Evolutionary conservation across 2,797 vertebrate species (phyloP).

Genomic region (Megaceryle alcyon): DNA sequence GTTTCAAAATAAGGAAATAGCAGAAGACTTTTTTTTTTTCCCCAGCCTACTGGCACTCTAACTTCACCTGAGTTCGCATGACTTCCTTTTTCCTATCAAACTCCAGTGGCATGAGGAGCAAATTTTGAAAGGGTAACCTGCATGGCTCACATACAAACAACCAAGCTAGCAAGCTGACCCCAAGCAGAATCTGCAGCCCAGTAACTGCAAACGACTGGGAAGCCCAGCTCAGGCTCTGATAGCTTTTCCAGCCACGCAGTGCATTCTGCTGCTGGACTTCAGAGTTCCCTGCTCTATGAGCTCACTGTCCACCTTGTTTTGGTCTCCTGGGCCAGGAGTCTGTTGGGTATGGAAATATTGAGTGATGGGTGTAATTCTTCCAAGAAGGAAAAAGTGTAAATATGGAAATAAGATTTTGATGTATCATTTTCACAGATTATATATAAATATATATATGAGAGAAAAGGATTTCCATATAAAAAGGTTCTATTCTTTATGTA

Average conservation of each 20-base stretch:
- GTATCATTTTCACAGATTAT: slow-evolving; percentile 82
- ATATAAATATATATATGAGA: slow-evolving; percentile 65
- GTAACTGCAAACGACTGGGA: neutral
- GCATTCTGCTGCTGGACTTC: neutral
- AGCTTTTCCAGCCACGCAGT: neutral
- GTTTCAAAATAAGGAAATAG: slow-evolving; percentile 67
- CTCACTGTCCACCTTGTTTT: neutral
- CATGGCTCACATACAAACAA: slow-evolving; percentile 86
- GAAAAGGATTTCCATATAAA: slow-evolving; percentile 72
- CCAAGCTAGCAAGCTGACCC: slow-evolving; percentile 75
- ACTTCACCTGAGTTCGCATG: slow-evolving; percentile 87
- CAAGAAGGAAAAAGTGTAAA: slow-evolving; percentile 75
- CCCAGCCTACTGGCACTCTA: slow-evolving; percentile 78
- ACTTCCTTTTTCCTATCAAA: slow-evolving; percentile 81
- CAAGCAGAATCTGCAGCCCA: slow-evolving; percentile 68
- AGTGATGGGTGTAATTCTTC: slow-evolving; percentile 66
- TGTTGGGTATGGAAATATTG: slow-evolving; percentile 60
- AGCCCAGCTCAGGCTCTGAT: neutral
- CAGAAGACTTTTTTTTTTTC: slow-evolving; percentile 50
- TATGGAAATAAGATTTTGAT: slow-evolving; percentile 82
- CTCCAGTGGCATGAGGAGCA: slow-evolving; percentile 90
- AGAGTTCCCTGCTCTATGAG: neutral
- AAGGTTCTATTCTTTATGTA: slow-evolving; percentile 74
- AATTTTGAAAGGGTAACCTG: slow-evolving; percentile 86
- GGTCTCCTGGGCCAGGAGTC: slow-evolving; percentile 43